phyloP scores from a whole-genome alignment of 2,797 vertebrate genomes.

The Pangasius larnaudii region DNA sequence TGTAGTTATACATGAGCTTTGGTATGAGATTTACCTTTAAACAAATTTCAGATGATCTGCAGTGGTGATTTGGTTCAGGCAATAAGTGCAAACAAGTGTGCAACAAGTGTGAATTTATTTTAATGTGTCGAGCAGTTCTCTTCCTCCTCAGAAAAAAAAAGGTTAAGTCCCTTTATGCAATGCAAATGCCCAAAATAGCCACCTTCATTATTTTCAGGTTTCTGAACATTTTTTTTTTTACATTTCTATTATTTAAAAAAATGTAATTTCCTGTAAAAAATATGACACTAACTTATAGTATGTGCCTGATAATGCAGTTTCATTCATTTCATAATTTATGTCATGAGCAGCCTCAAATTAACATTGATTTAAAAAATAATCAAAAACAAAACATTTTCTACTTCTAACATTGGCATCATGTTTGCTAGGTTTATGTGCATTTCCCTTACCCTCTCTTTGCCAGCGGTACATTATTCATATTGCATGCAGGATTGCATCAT shows the following conservation, averaged over 20 bases:
- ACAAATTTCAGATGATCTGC: conserved; percentile 42
- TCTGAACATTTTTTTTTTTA: conserved; percentile 7
- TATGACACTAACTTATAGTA: conserved; percentile 45
- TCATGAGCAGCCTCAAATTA: conserved; percentile 20
- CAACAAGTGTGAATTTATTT: conserved; percentile 33
- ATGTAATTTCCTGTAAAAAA: conserved; percentile 39
- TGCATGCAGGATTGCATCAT: conserved; percentile 53
- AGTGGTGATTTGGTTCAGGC: conserved; percentile 43
- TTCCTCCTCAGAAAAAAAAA: conserved; percentile 19
- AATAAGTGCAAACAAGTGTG: conserved; percentile 38
- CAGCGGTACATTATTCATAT: conserved; percentile 46
- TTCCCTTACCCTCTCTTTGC: conserved; percentile 33
- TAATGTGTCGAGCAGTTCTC: conserved; percentile 24
- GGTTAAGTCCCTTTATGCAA: conserved; percentile 46
- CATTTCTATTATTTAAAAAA: conserved; percentile 39
- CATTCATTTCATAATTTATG: conserved; percentile 2
- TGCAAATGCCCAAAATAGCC: conserved; percentile 35
- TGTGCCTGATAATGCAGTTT: conserved; percentile 45
- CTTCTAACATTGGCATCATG: conserved; percentile 18
- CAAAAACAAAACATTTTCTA: neutral
- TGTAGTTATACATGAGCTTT: conserved; percentile 44
- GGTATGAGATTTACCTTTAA: conserved; percentile 47
- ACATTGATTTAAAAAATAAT: conserved; percentile 24
- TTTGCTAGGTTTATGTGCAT: conserved; percentile 45
- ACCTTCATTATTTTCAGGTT: conserved; percentile 10